Evolutionary conservation across 1,140 invertebrate species (phyloP).

Genomic region (Mamestra configurata): DNA sequence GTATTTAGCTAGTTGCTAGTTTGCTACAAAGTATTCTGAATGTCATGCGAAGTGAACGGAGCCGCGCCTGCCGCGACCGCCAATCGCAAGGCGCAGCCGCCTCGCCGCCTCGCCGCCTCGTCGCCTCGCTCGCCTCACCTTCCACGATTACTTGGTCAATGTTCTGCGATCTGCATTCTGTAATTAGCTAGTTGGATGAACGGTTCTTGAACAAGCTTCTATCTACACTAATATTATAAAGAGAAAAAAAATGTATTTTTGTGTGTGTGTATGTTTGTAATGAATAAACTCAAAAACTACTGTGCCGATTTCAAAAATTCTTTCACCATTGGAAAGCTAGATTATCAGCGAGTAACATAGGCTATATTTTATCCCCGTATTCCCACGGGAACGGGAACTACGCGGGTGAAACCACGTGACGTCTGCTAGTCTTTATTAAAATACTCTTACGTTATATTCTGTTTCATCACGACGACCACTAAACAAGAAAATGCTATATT

Average conservation of each 20-base stretch:
- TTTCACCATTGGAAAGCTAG: too few species aligned
- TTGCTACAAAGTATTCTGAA: slow-evolving; percentile 27
- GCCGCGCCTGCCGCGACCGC: slow-evolving; percentile 58
- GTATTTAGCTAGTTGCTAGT: neutral
- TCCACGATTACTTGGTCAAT: slow-evolving; percentile 55
- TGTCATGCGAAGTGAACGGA: slow-evolving; percentile 38
- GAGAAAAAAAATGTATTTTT: too few species aligned
- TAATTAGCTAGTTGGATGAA: slow-evolving; percentile 27
- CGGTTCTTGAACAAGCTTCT: slow-evolving; percentile 18
- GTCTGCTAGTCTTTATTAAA: too few species aligned
- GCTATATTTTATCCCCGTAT: too few species aligned
- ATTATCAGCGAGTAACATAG: too few species aligned
- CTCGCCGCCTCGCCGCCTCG: slow-evolving; percentile 10
- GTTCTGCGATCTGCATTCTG: slow-evolving; percentile 49
- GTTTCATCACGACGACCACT: slow-evolving; percentile 9
- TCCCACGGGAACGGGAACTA: too few species aligned
- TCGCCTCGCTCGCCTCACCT: slow-evolving; percentile 38
- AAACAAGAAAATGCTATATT: slow-evolving; percentile 21
- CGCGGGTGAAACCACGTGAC: too few species aligned
- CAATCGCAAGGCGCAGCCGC: slow-evolving; percentile 52
- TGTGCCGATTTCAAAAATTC: too few species aligned
- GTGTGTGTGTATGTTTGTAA: too few species aligned
- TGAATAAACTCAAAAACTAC: too few species aligned
- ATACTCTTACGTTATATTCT: slow-evolving; percentile 14
- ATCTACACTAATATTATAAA: too few species aligned